These are phyloP conservation scores for Rhynchotus rufescens DNA, from an alignment of 2,797 vertebrate genomes.

Conservation along the genomic window DNA sequence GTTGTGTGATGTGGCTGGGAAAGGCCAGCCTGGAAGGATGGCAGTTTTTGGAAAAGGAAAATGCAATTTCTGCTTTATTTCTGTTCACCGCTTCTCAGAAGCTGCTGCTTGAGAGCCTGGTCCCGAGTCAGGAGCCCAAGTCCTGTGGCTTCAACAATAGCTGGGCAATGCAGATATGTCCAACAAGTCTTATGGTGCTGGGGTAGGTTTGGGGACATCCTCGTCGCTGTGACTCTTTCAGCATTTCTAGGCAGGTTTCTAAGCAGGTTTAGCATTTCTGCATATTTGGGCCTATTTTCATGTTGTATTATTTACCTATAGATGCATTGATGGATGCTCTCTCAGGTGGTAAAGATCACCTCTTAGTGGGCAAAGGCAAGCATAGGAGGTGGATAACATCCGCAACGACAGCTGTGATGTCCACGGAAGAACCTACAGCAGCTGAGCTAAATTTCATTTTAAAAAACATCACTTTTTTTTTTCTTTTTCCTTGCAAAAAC, in stretches of 20 bases:
- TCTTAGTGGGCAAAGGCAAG: not conserved
- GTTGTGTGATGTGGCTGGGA: not conserved
- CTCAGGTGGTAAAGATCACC: not conserved
- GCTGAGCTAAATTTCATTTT: not conserved
- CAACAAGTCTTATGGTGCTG: not conserved
- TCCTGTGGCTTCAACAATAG: not conserved
- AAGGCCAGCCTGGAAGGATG: not conserved
- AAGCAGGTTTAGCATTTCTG: not conserved
- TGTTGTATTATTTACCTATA: not conserved
- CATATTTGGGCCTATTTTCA: rapidly evolving
- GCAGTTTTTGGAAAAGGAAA: not conserved
- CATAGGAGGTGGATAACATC: not conserved
- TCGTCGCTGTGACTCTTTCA: not conserved
- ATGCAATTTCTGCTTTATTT: not conserved
- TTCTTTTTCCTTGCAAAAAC: not conserved
- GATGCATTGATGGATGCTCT: not conserved
- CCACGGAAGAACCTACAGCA: not conserved
- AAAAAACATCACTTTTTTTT: not conserved
- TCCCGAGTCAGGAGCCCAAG: not conserved
- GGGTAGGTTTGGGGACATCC: not conserved
- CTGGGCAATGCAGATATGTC: not conserved
- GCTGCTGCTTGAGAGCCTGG: too few relatives aligned
- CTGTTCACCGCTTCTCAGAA: not conserved
- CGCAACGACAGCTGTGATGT: not conserved
- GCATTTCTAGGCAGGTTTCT: not conserved